A percentile compares a stretch with the other conserved stretches of the same genome.
phyloP scores from a whole-genome alignment of 2,797 vertebrate genomes.

The Propithecus deckenii region DNA sequence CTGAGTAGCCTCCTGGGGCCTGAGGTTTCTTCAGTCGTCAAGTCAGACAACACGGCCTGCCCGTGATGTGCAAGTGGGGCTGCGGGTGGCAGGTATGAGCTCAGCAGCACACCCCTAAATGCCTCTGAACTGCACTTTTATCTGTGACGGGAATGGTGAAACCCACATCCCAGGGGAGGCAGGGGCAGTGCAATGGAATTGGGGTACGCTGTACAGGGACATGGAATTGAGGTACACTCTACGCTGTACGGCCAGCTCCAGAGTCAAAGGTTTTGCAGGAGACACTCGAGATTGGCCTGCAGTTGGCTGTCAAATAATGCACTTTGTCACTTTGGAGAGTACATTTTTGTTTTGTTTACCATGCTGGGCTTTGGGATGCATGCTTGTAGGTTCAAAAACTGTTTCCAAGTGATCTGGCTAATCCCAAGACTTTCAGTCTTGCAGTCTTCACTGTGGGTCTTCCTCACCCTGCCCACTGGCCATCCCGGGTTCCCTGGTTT shows the following conservation, averaged over 20 bases:
- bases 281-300: neutral
- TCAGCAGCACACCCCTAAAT: neutral
- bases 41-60: neutral
- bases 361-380: neutral
- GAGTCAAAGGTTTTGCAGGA: neutral
- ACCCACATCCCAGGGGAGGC: too few species aligned
- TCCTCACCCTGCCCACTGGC: neutral
- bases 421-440: neutral
- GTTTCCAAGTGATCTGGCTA: neutral
- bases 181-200: neutral
- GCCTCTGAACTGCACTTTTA: neutral
- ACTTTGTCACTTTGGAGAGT: neutral
- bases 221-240: too few species aligned
- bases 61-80: fast-evolving
- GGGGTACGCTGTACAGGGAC: fast-evolving
- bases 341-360: neutral
- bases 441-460: neutral
- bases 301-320: neutral
- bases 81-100: neutral
- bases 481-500: neutral
- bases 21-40: neutral
- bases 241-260: neutral
- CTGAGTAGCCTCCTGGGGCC: neutral
- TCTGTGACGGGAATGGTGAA: neutral
- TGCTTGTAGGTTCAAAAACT: neutral